Conservation (phyloP, 2,113 vertebrate genomes). For the Pluvialis apricaria region DNA sequence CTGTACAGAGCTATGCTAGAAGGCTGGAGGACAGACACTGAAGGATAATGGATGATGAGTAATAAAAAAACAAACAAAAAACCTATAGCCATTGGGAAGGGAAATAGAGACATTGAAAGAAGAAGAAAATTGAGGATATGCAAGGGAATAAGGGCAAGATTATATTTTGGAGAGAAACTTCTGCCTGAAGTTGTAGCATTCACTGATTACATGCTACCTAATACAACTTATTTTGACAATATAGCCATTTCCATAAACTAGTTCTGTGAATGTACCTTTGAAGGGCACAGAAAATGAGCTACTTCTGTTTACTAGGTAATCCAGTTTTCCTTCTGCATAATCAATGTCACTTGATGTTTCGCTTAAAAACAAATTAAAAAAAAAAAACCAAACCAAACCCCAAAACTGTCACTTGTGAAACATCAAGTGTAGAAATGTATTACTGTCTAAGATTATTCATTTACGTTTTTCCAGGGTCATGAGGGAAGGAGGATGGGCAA, state of each 20-base stretch:
- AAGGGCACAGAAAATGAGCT: not conserved
- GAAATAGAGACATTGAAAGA: not conserved
- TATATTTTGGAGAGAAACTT: not conserved
- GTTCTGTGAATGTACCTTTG: not conserved
- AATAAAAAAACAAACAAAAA: not conserved
- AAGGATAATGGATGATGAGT: not conserved
- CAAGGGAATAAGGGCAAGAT: not conserved
- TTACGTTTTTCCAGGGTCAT: not conserved
- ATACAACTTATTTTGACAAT: not conserved
- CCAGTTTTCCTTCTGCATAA: not conserved
- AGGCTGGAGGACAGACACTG: not conserved
- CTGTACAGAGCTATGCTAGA: not conserved
- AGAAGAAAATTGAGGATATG: not conserved
- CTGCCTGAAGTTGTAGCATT: not conserved
- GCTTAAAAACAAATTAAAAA: not conserved
- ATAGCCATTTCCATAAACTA: not conserved
- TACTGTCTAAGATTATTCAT: not conserved
- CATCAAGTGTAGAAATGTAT: not conserved
- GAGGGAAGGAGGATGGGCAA: not conserved
- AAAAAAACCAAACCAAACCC: not conserved
- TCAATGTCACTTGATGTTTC: not conserved
- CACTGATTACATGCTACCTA: not conserved
- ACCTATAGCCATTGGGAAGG: fast-evolving
- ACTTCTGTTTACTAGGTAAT: not conserved
- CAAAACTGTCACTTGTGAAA: not conserved